These are phyloP conservation scores for Drosophila suboccidentalis DNA, from an alignment of 2,888 invertebrate genomes.

Conservation along the genomic window DNA sequence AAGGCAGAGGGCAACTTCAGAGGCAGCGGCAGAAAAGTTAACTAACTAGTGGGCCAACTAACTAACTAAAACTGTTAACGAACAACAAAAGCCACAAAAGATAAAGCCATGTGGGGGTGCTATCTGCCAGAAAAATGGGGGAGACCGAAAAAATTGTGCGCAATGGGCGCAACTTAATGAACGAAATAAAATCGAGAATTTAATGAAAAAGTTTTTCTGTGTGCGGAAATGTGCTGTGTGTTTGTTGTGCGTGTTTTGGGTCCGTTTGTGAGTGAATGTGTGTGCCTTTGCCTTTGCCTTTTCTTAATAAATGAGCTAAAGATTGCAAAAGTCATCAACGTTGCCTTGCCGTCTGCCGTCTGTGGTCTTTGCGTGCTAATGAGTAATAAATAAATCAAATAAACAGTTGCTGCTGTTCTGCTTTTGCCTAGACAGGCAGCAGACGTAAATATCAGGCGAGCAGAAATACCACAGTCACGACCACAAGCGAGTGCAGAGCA, in stretches of 20 bases:
- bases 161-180: conserved; percentile 55
- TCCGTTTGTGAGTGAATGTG: conserved; percentile 19
- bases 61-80: conserved; percentile 73
- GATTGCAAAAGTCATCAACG: conserved; percentile 64
- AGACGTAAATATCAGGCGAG: conserved; percentile 69
- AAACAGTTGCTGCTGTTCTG: conserved; percentile 40
- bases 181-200: conserved; percentile 73
- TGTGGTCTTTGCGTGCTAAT: conserved; percentile 74
- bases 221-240: conserved; percentile 30
- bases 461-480: conserved; percentile 55
- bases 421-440: conserved; percentile 59
- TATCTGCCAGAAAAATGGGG: conserved; percentile 12
- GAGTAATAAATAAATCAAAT: conserved; percentile 73
- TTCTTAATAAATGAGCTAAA: conserved; percentile 75
- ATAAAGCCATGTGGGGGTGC: conserved; percentile 51
- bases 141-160: conserved; percentile 33
- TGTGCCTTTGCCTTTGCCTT: conserved; percentile 34
- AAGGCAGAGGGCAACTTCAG: conserved; percentile 39
- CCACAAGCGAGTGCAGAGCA: conserved; percentile 24
- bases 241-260: conserved; percentile 18
- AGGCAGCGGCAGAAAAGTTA: conserved; percentile 45
- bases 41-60: conserved; percentile 51
- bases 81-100: conserved; percentile 52
- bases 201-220: conserved; percentile 73
- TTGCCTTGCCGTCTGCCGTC: conserved; percentile 6